Evolutionary conservation across 2,797 vertebrate species (phyloP), one percentile per base, ranked within the genome.

Genomic region (Lacerta bilineata): DNA sequence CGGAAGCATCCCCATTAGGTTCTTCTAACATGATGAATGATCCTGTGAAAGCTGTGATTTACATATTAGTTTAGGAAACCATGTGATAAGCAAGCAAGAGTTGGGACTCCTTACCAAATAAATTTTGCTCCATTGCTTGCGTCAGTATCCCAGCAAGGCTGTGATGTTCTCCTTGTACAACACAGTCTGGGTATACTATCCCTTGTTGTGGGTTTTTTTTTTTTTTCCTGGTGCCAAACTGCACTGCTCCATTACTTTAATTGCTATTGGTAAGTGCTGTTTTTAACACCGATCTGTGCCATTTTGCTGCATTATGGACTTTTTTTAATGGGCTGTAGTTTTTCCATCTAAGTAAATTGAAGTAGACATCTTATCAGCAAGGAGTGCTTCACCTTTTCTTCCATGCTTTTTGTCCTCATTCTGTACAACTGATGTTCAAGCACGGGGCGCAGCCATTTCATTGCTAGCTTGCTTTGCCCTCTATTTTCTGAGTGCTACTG

Each of bases 401-500:
- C 39, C 39, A 46, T 55, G 68, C 64, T 88, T 86, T 89, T 82
- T 81, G 0, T 82, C 89, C 25, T 90, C 68, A 72, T 20, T 36
- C 46, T 29, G 86, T 66, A 74, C 69, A 25, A 93, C 88, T 92
- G 29, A 90, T 77, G 1, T 82, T 11, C 85, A 85, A 23, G 64
- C 50, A 2, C 79, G 2, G n/a, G 88, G 29, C 10, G 87, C 59
- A 92, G 76, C 10, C 71, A 1, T 92, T 92, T 91, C 6, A 5
- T 18, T 75, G 20, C 81, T 86, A 80, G 86, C 61, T 71, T 50
- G 10, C 41, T 89, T 75, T 87, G n/a, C 39, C 84, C 9, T 91
- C 75, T 74, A 29, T 93, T 95, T 95, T 89, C 83, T 59, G n/a
- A 33, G 43, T 83, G 55, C 81, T 94, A 69, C 72, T 10, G n/a